Conservation (phyloP, 2,888 invertebrate species). For the Phrixothrix hirtus region DNA sequence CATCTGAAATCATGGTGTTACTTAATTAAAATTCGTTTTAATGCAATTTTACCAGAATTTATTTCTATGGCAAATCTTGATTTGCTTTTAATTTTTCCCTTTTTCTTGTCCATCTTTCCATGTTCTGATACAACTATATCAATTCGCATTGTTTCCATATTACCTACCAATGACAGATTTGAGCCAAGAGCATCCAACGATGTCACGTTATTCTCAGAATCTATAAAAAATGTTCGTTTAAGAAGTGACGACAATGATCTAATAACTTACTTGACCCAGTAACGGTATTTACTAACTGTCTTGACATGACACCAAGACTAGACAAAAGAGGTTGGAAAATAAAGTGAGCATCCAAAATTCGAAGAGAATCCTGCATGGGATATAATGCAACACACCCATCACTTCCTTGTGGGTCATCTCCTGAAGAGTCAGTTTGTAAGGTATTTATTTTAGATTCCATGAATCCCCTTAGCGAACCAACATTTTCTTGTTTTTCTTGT, state of each 20-base stretch:
- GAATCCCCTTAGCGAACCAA: conserved; percentile 38
- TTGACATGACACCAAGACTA: conserved; percentile 88
- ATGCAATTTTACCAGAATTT: no score
- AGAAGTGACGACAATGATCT: not conserved
- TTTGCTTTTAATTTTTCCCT: conserved; percentile 56
- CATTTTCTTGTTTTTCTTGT: conserved; percentile 34
- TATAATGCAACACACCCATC: conserved; percentile 69
- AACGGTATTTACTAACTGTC: conserved; percentile 67
- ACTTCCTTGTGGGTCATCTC: conserved; percentile 62
- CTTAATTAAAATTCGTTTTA: no score
- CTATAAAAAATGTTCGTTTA: conserved; percentile 50
- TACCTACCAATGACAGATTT: conserved; percentile 79
- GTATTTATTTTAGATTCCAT: conserved; percentile 53
- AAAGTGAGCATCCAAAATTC: conserved; percentile 88
- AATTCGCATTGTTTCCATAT: conserved; percentile 85
- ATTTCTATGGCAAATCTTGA: conserved; percentile 47
- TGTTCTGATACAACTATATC: conserved; percentile 94
- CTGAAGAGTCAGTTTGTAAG: conserved; percentile 50
- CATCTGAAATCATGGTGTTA: conserved; percentile 55
- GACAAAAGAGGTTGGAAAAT: conserved; percentile 91
- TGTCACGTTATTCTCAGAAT: conserved; percentile 62
- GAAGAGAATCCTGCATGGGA: conserved; percentile 80
- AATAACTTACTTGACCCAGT: conserved; percentile 48
- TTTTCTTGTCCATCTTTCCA: conserved; percentile 67
- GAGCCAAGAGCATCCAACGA: conserved; percentile 88